Evolutionary conservation across 2,113 vertebrate species (phyloP).

Genomic region (Micromys minutus): DNA sequence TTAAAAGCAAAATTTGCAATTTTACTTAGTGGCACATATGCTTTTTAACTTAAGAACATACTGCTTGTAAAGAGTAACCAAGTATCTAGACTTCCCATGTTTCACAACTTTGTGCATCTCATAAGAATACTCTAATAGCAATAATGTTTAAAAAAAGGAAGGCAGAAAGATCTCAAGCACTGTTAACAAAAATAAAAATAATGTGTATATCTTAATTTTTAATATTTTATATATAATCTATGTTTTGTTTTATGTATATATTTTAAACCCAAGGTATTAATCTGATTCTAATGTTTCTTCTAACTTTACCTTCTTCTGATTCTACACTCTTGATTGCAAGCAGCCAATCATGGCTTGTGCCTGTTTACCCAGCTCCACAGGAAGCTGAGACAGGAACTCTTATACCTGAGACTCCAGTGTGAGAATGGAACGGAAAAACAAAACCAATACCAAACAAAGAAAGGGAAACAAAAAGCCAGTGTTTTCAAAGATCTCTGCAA

Average conservation of each 20-base stretch:
- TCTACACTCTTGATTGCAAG: background rate
- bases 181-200: background rate
- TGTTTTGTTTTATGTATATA: background rate
- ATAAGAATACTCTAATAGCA: background rate
- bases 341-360: too few species aligned
- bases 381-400: background rate
- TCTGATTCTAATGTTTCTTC: background rate
- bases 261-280: background rate
- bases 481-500: background rate
- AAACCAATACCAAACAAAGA: background rate
- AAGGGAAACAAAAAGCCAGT: background rate
- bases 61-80: background rate
- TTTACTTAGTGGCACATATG: background rate
- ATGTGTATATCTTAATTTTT: background rate
- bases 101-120: background rate
- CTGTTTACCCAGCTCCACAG: background rate
- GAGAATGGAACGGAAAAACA: too few species aligned
- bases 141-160: background rate
- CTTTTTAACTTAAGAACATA: conserved; percentile 18
- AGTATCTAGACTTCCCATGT: background rate
- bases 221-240: background rate
- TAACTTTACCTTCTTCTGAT: background rate
- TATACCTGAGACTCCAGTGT: background rate
- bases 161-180: background rate
- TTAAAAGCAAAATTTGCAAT: background rate